Evolutionary conservation across 2,888 invertebrate species (phyloP), one percentile per base, ranked within the genome.

Genomic region (Xestoiulus laeticollis): DNA sequence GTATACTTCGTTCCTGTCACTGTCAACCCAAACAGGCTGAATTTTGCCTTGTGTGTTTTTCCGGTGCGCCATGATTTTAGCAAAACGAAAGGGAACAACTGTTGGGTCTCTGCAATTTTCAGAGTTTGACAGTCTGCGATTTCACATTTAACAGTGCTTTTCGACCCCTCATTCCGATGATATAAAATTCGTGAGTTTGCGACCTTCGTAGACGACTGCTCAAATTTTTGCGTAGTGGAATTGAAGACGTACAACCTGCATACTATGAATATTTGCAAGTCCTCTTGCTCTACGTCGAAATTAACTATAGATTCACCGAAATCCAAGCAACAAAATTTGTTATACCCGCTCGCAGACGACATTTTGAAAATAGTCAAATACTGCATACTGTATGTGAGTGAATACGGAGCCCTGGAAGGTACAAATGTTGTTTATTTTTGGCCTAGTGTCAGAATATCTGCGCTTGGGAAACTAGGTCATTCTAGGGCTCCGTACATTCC

Each of bases 91-190:
- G 78, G 78, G 14, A 78, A 78, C 5, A 8, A n/a, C 14, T 22
- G 78, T 14, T 78, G 78, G n/a, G 78, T 78, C 78, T 78, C 78
- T 78, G 22, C 78, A 5, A 78, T 10, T 78, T 78, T 78, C 78
- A 78, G 26, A n/a, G 78, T 78, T 78, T 78, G n/a, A 78, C n/a
- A 78, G 26, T 78, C 78, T 78, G 26, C 14, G 78, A 78, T 78
- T 78, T 43, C 22, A 78, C 78, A 78, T 16, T 78, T 5, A 16
- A 78, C 78, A 78, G 5, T 5, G 78, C n/a, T 5, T 78, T 78
- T 6, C 22, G 5, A 26, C 8, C n/a, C 5, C 22, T 78, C n/a
- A 78, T 10, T 26, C 78, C 78, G n/a, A n/a, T n/a, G n/a, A n/a
- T n/a, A n/a, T n/a, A n/a, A n/a, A 78, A n/a, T 78, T 22, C 78